phyloP scores from a whole-genome alignment of 2,797 vertebrate species.

The Cichlasoma orientale region DNA sequence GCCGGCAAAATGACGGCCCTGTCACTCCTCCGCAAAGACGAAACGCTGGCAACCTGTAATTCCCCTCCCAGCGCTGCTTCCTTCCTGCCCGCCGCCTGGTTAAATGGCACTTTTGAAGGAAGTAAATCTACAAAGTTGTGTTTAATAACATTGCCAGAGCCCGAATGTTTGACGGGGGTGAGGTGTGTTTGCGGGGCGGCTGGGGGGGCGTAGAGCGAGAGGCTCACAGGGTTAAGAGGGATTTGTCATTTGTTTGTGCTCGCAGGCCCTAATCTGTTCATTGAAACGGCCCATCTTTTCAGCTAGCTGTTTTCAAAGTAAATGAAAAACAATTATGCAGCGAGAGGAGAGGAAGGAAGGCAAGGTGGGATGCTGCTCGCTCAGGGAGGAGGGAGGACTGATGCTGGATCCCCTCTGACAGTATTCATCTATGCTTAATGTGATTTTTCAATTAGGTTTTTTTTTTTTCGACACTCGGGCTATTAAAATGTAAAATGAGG shows the following conservation, averaged over 20 bases:
- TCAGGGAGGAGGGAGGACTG: slow-evolving; percentile 34
- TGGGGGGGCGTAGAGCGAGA: slow-evolving; percentile 75
- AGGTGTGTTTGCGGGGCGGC: slow-evolving; percentile 59
- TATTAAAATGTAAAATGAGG: slow-evolving; percentile 11
- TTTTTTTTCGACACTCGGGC: slow-evolving; percentile 23
- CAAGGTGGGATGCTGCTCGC: slow-evolving; percentile 64
- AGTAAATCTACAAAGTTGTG: slow-evolving; percentile 97
- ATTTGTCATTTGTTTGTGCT: slow-evolving; percentile 98
- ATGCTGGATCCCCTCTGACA: slow-evolving; percentile 31
- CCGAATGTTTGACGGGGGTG: slow-evolving; percentile 86
- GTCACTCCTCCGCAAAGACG: slow-evolving; percentile 93
- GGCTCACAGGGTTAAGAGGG: slow-evolving; percentile 92
- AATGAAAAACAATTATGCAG: slow-evolving; percentile 86
- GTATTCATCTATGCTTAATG: slow-evolving; percentile 30
- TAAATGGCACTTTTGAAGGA: slow-evolving; percentile 99
- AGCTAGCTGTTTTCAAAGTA: slow-evolving; percentile 87
- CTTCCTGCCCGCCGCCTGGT: slow-evolving; percentile 93
- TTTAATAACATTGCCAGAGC: slow-evolving; percentile 95
- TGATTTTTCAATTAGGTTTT: not conserved
- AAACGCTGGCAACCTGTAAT: slow-evolving; percentile 98
- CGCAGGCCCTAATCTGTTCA: slow-evolving; percentile 95
- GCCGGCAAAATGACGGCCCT: slow-evolving; percentile 97
- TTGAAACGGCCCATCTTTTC: slow-evolving; percentile 90
- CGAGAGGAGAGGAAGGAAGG: slow-evolving; percentile 38
- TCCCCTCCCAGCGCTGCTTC: slow-evolving; percentile 83